Conservation (phyloP, 2,888 invertebrate species). For the Biston betularia region DNA sequence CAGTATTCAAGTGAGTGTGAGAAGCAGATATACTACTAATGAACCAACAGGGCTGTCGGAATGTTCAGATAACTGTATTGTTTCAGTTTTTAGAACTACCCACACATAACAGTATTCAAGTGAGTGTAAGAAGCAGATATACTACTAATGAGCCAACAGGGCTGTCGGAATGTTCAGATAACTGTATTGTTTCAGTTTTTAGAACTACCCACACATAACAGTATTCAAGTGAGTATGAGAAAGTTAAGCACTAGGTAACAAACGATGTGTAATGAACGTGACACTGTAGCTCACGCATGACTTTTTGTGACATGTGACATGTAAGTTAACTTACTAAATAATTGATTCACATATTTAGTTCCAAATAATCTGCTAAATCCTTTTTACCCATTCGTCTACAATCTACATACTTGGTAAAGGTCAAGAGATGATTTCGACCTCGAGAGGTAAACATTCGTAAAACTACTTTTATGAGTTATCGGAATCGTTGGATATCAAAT, state of each 20-base stretch:
- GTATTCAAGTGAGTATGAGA: neutral
- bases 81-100: no score
- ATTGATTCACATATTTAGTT: neutral
- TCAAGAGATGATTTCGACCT: slow-evolving; percentile 8
- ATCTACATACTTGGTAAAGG: slow-evolving; percentile 1
- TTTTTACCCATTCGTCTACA: neutral
- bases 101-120: no score
- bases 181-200: slow-evolving; percentile 14
- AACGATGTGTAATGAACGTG: neutral
- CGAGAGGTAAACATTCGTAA: slow-evolving; percentile 7
- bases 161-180: neutral
- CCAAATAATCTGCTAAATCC: neutral
- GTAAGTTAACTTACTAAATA: neutral
- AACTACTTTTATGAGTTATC: slow-evolving; percentile 17
- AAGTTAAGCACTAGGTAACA: slow-evolving; percentile 4
- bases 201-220: slow-evolving; percentile 8
- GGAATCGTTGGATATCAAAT: slow-evolving; percentile 8
- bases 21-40: neutral
- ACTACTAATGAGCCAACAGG: neutral
- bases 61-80: slow-evolving; percentile 3
- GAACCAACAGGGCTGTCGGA: neutral
- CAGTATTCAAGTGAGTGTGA: neutral
- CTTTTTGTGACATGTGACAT: no score
- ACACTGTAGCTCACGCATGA: neutral
- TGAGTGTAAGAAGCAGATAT: no score